Evolutionary conservation across 2,797 vertebrate species (phyloP).

Genomic region (Tangara arthus): DNA sequence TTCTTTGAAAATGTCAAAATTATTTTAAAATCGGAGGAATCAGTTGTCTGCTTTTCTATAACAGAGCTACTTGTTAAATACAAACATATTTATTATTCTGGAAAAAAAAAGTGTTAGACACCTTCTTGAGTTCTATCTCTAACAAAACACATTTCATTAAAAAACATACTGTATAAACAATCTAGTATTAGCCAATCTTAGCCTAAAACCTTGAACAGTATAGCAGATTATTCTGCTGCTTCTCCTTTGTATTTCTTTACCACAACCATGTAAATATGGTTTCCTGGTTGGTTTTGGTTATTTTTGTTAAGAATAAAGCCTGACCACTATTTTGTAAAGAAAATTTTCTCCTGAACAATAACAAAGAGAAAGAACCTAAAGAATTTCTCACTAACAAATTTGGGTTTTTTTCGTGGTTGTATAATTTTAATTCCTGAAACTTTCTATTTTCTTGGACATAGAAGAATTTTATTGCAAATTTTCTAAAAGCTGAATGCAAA

Average conservation of each 20-base stretch:
- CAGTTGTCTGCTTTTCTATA: not conserved
- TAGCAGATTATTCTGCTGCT: not conserved
- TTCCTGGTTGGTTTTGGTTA: not conserved
- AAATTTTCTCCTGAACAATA: not conserved
- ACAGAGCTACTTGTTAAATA: not conserved
- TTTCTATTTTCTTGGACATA: not conserved
- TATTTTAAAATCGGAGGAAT: not conserved
- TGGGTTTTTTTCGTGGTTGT: fast-evolving
- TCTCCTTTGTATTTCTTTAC: not conserved
- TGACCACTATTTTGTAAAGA: not conserved
- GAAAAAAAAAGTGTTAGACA: not conserved
- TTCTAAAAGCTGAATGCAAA: not conserved
- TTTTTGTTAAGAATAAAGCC: not conserved
- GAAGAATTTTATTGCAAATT: not conserved
- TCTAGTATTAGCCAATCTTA: not conserved
- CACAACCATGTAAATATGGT: fast-evolving
- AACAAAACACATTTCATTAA: not conserved
- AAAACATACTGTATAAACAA: not conserved
- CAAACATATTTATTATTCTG: not conserved
- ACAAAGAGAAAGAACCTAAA: not conserved
- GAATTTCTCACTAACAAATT: not conserved
- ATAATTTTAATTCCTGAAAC: not conserved
- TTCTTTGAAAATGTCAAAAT: not conserved
- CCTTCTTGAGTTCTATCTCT: not conserved
- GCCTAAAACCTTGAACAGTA: not conserved